These are phyloP conservation scores for Toxotes chatareus DNA, from an alignment of 2,113 vertebrate species.

Conservation along the genomic window DNA sequence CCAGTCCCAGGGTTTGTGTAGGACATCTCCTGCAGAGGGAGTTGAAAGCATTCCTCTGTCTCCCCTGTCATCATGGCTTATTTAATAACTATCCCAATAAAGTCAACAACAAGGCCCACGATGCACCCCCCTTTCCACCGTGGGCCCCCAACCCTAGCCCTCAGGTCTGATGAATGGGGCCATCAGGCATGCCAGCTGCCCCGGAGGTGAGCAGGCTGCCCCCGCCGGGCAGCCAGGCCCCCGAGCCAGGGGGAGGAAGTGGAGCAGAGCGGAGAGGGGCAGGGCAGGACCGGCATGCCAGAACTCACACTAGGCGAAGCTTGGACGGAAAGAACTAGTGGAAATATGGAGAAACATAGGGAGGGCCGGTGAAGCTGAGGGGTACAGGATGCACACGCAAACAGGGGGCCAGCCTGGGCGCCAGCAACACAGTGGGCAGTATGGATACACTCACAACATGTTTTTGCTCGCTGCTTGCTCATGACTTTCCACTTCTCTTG, in stretches of 20 bases:
- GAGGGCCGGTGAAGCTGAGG: constrained; percentile 73
- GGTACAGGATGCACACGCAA: constrained; percentile 76
- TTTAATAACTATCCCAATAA: constrained; percentile 84
- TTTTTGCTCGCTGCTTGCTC: constrained; percentile 65
- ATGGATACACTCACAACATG: constrained; percentile 72
- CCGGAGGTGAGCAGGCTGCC: constrained; percentile 84
- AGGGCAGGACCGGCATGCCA: constrained; percentile 75
- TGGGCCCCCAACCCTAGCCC: constrained; percentile 60
- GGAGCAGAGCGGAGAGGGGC: constrained; percentile 58
- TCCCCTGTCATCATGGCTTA: constrained; percentile 80
- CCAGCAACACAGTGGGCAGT: constrained; percentile 76
- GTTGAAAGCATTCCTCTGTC: constrained; percentile 83
- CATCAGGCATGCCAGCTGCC: constrained; percentile 87
- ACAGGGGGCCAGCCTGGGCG: constrained; percentile 61
- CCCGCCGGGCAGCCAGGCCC: constrained; percentile 71
- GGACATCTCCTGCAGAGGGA: constrained; percentile 73
- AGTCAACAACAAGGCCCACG: constrained; percentile 76
- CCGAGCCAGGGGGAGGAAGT: constrained; percentile 71
- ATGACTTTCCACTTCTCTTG: constrained; percentile 72
- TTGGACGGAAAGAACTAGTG: constrained; percentile 73
- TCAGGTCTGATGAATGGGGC: constrained; percentile 81
- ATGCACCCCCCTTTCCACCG: constrained; percentile 42
- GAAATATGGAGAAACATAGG: constrained; percentile 76
- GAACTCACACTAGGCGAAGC: constrained; percentile 79
- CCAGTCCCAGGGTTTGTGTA: constrained; percentile 68